phyloP scores from a whole-genome alignment of 2,888 invertebrate species.

The Drosophila meridionalis region DNA sequence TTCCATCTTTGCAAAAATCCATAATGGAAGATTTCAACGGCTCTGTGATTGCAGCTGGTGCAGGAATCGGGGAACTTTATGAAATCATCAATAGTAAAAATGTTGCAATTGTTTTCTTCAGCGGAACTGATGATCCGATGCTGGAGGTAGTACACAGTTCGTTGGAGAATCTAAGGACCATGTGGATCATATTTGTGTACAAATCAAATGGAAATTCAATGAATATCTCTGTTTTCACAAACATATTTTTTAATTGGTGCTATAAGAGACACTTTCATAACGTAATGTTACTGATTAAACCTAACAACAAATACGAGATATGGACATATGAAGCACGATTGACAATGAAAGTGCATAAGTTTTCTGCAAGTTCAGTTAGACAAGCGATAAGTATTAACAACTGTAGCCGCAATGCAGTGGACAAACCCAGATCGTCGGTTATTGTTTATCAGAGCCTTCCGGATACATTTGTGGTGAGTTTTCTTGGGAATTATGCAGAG shows the following conservation, averaged over 20 bases:
- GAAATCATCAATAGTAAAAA: neutral
- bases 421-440: neutral
- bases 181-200: slow-evolving; percentile 5
- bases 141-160: neutral
- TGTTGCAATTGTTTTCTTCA: slow-evolving; percentile 5
- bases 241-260: neutral
- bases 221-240: neutral
- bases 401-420: neutral
- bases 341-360: neutral
- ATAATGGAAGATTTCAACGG: slow-evolving; percentile 6
- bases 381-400: neutral
- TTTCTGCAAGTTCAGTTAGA: neutral
- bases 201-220: neutral
- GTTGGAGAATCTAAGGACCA: neutral
- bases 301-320: neutral
- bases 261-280: neutral
- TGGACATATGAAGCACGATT: neutral
- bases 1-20: neutral
- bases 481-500: neutral
- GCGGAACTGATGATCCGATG: neutral
- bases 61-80: neutral
- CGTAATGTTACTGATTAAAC: neutral
- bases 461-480: slow-evolving; percentile 28
- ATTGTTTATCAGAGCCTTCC: slow-evolving; percentile 3
- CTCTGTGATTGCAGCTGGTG: slow-evolving; percentile 21